These are phyloP conservation scores for Anarsia innoxiella DNA, from an alignment of 2,888 invertebrate species.

Conservation along the genomic window DNA sequence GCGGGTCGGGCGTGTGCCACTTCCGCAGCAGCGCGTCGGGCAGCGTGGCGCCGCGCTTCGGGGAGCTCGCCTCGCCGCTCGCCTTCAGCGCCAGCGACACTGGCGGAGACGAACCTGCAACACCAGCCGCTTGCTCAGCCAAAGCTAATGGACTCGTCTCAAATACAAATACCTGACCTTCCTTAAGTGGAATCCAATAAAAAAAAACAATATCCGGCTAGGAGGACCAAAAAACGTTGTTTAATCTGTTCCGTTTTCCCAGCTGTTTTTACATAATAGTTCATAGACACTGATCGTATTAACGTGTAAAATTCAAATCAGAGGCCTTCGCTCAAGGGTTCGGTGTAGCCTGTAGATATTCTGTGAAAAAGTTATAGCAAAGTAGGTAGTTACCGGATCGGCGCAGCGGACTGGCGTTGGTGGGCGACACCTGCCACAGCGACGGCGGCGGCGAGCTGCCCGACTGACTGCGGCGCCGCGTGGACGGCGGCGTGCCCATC, in stretches of 20 bases:
- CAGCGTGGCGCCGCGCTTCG: constrained; percentile 64
- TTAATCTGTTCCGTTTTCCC: too few relatives aligned
- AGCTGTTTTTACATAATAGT: too few relatives aligned
- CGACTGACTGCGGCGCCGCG: constrained; percentile 78
- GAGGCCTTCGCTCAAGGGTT: too few relatives aligned
- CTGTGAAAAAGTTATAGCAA: too few relatives aligned
- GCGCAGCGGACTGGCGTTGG: constrained; percentile 82
- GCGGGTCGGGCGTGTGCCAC: constrained; percentile 55
- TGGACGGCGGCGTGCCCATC: constrained; percentile 89
- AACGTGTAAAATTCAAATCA: too few relatives aligned
- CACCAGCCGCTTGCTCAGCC: not conserved
- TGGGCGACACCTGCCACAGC: constrained; percentile 90
- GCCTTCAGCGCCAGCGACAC: constrained; percentile 64
- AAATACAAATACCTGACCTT: too few relatives aligned
- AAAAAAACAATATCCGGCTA: too few relatives aligned
- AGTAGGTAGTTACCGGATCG: constrained; percentile 76
- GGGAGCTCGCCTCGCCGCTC: constrained; percentile 78
- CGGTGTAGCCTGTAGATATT: too few relatives aligned
- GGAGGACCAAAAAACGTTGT: too few relatives aligned
- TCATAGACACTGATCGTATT: too few relatives aligned
- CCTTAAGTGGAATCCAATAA: too few relatives aligned
- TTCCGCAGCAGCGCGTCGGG: constrained; percentile 66
- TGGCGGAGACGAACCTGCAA: constrained; percentile 54
- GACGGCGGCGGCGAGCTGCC: constrained; percentile 83
- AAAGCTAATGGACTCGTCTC: not conserved